Base-by-base conservation (phyloP, 2,888 invertebrate species). In the Oligia strigilis region DNA sequence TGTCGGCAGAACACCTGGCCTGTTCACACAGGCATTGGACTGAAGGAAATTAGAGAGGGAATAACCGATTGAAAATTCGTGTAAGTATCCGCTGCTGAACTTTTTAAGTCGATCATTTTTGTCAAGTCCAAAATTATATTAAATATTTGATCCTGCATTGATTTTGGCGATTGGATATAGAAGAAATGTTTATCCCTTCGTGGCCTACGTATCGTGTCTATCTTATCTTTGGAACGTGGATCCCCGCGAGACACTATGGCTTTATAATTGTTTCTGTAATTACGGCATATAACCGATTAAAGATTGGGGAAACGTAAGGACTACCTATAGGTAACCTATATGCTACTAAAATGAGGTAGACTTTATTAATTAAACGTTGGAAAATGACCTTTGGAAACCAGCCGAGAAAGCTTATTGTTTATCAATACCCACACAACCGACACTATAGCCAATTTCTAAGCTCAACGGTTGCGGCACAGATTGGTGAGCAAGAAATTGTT, bases 1-100 rank as follows among this genome's bases (percentile, higher is more conserved):
- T 84, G 84, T 86, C 65, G 79, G 81, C 91, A 73, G 36, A 71
- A 73, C 94, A 94, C 89, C 92, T 93, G 94, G 77, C 5, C 3
- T 0, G 73, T 89, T 94, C 94, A 77, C 94, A 94, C 92, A 92
- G 84, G 88, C 86, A 88, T 93, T 92, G n/a, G 49, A 87, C 82
- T 46, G 36, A 85, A 89, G 82, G 83, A 92, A 92, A 92, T 93
- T 91, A 90, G 87, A 91, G 86, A 90, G 89, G 90, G 86, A 88
- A 90, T 62, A 73, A 86, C 87, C 83, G 91, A 93, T 93, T 91
- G 92, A 88, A 90, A 91, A 92, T 88, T 90, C 91, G 80, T 92
- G 91, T 92, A 86, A 86, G 82, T 77, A 86, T 86, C 82, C 78
- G 80, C 65, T 71, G 67, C 17, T 52, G 71, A 70, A 19, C 29